Evolutionary conservation across 2,113 vertebrate species (phyloP).

Genomic region (Trogon melanurus): DNA sequence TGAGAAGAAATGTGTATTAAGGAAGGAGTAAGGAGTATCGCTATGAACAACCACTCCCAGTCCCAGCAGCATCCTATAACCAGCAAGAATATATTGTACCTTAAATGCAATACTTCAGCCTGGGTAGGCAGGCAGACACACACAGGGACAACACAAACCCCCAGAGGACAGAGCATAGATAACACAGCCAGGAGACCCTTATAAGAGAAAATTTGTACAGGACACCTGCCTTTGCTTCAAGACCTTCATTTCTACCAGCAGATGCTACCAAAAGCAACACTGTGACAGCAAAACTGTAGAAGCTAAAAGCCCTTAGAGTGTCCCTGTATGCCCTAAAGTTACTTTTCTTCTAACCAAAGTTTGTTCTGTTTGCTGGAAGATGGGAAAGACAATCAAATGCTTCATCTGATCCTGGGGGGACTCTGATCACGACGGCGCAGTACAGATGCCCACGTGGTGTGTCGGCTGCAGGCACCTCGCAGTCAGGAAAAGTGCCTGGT

Average conservation of each 20-base stretch:
- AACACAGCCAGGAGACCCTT: neutral
- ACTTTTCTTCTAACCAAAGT: neutral
- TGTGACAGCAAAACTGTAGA: neutral
- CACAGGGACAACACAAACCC: neutral
- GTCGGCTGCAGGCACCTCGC: neutral
- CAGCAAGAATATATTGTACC: neutral
- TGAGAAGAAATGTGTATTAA: neutral
- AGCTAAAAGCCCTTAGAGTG: neutral
- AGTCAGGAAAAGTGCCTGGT: neutral
- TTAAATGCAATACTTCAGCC: neutral
- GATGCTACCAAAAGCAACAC: neutral
- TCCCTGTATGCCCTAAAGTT: neutral
- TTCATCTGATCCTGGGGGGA: neutral
- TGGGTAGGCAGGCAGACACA: rapidly evolving
- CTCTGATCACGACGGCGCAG: rapidly evolving
- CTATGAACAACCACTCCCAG: neutral
- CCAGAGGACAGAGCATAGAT: neutral
- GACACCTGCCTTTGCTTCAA: neutral
- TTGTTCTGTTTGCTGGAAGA: neutral
- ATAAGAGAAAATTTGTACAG: neutral
- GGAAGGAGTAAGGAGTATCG: neutral
- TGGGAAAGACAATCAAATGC: neutral
- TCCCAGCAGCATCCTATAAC: neutral
- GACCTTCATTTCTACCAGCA: neutral
- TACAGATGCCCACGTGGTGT: rapidly evolving